These are phyloP conservation scores for Schrankia costaestrigalis DNA, from an alignment of 2,888 invertebrate species.

Conservation along the genomic window DNA sequence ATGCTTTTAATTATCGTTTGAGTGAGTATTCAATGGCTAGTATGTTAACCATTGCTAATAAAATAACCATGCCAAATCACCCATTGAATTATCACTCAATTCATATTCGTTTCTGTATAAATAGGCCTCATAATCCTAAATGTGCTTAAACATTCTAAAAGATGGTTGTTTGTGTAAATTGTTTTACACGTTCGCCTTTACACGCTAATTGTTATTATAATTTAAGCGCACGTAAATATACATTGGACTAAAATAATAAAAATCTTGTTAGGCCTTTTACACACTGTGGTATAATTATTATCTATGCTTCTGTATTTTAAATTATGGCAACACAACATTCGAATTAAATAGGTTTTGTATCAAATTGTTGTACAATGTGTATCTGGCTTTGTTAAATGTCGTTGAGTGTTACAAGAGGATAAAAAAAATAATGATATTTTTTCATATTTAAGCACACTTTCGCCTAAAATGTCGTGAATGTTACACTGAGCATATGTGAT, in stretches of 20 bases:
- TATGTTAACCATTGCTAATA: too few species aligned
- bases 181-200: constrained; percentile 53
- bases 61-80: too few species aligned
- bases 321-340: too few species aligned
- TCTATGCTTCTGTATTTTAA: neutral
- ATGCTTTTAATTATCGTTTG: too few species aligned
- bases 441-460: constrained; percentile 72
- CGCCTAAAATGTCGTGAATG: constrained; percentile 74
- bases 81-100: too few species aligned
- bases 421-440: constrained; percentile 52
- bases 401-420: constrained; percentile 50
- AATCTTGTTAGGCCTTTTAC: constrained; percentile 43
- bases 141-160: constrained; percentile 41
- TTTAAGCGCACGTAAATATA: constrained; percentile 77
- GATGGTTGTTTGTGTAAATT: constrained; percentile 48
- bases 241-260: constrained; percentile 54
- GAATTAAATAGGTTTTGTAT: constrained; percentile 2
- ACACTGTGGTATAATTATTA: constrained; percentile 9
- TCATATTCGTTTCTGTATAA: constrained; percentile 22
- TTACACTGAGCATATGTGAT: constrained; percentile 77
- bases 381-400: constrained; percentile 31
- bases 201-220: constrained; percentile 49
- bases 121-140: constrained; percentile 21
- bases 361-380: constrained; percentile 18
- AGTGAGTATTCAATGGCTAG: too few species aligned